Conservation (phyloP, 1,140 invertebrate genomes). For the Brachionus rubens region DNA sequence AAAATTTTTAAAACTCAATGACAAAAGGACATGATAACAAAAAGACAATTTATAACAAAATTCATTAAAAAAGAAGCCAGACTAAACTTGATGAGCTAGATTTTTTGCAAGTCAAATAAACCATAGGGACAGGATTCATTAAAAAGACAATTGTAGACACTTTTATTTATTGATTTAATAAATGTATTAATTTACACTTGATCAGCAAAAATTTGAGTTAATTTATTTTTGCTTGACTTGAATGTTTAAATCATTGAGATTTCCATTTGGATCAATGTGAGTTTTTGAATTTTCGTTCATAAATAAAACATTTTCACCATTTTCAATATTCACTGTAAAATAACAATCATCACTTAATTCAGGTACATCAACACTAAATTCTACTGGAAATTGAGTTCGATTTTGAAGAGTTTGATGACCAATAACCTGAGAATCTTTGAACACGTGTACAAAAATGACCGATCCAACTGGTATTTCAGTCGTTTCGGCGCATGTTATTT, state of each 20-base stretch:
- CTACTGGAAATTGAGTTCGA: conserved; percentile 6
- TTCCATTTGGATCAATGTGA: not conserved
- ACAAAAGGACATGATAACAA: too few relatives aligned
- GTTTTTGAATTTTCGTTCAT: not conserved
- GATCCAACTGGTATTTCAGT: conserved; percentile 26
- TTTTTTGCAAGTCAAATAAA: too few relatives aligned
- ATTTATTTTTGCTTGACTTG: conserved; percentile 4
- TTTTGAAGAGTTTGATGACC: conserved; percentile 31
- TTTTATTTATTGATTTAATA: too few relatives aligned
- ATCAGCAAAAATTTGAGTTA: too few relatives aligned
- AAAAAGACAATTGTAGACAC: too few relatives aligned
- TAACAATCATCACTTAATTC: not conserved
- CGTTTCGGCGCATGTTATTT: not conserved
- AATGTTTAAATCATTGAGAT: conserved; percentile 18
- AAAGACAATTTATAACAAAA: too few relatives aligned
- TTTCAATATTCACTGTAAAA: conserved; percentile 23
- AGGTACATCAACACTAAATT: not conserved
- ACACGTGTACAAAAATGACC: conserved; percentile 4
- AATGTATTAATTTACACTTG: too few relatives aligned
- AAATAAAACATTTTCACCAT: conserved; percentile 38
- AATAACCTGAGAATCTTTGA: not conserved
- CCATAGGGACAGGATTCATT: too few relatives aligned
- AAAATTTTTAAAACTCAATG: too few relatives aligned
- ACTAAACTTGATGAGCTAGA: too few relatives aligned
- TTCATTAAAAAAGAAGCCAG: too few relatives aligned